Evolutionary conservation across 1,140 invertebrate species (phyloP).

Genomic region (Lordiphosa mommai): DNA sequence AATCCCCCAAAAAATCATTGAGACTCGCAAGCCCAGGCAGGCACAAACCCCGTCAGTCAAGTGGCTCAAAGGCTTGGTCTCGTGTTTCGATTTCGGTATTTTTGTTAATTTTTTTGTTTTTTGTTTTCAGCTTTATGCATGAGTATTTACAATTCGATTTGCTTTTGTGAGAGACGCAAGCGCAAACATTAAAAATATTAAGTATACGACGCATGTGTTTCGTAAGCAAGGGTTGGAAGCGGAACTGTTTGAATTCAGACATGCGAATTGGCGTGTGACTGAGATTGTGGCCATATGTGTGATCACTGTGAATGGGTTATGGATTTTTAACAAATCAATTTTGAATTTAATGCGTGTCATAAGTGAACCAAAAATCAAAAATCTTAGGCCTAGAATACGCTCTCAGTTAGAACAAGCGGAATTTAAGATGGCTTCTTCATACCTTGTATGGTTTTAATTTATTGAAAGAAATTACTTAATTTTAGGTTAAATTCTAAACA

Average conservation of each 20-base stretch:
- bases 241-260: constrained; percentile 39
- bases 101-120: constrained; percentile 16
- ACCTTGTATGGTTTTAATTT: too few relatives aligned
- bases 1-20: constrained; percentile 12
- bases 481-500: too few relatives aligned
- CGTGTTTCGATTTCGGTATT: constrained; percentile 20
- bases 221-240: constrained; percentile 49
- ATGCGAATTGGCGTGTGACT: neutral
- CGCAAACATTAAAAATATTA: constrained; percentile 53
- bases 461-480: too few relatives aligned
- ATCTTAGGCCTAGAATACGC: too few relatives aligned
- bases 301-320: constrained; percentile 1
- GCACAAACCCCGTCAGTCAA: constrained; percentile 12
- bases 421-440: too few relatives aligned
- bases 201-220: constrained; percentile 56
- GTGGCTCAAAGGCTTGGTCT: constrained; percentile 32
- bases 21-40: neutral
- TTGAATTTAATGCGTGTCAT: too few relatives aligned
- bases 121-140: constrained; percentile 25
- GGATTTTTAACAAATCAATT: too few relatives aligned
- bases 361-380: too few relatives aligned
- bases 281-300: constrained; percentile 1
- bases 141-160: constrained; percentile 69
- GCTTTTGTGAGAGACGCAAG: constrained; percentile 40
- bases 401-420: too few relatives aligned